Base-by-base conservation (phyloP, 2,113 vertebrate genomes). In the Calyptommatus sinebrachiatus region DNA sequence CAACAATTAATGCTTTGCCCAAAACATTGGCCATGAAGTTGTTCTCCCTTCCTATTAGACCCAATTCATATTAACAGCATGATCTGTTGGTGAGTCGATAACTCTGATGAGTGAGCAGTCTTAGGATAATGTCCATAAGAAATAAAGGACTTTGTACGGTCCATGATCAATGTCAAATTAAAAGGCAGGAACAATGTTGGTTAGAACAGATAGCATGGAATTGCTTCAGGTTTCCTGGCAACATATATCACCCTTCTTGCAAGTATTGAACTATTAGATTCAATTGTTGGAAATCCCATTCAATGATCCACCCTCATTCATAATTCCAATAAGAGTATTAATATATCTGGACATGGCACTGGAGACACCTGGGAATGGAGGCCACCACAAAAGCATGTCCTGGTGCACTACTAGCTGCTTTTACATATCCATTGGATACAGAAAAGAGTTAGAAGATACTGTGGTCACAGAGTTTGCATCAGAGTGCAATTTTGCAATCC, bases 1-100 rank as follows among this genome's bases (percentile, higher is more conserved):
- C 77, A 46, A 63, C 67, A 62, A 71, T 79, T 63, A 78, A 70
- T 68, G 66, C 28, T 35, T 20, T 69, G 66, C 7, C 29, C 48
- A 53, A 57, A 50, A 68, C 28, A 77, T 22, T 68, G 62, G 35
- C 41, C 24, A 16, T 45, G 24, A 66, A 63, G 62, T 20, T 50
- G n/a, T 50, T 45, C n/a, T 67, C 10, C 61, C 62, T 31, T 67
- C 45, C 46, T 24, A 7, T 18, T 66, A 22, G n/a, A 28, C 45
- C 46, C 63, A 50, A 31, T 53, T 67, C 63, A 24, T 50, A 24
- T 67, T 45, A 77, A 29, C 45, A 77, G 63, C 63, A 77, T 16
- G n/a, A 45, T 45, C 16, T 46, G 46, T 1, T 53, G 9, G 5
- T 29, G 75, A 77, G 75, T 67, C 41, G 50, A 77, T 66, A 63